Conservation (phyloP, 2,797 vertebrate genomes). For the Ispidina picta region DNA sequence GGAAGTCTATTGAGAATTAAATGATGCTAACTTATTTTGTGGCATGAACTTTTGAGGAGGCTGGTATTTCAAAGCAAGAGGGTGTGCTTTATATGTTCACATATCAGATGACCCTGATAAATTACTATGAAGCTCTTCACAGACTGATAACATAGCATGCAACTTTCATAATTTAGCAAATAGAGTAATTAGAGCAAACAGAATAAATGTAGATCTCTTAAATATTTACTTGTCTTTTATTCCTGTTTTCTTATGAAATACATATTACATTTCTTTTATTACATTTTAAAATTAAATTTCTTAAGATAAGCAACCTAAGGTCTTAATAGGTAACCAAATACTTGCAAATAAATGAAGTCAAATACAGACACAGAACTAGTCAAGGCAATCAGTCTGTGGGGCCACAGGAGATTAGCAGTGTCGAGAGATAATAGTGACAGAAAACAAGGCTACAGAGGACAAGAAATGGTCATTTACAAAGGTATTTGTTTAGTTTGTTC, state of each 20-base stretch:
- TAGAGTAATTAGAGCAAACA: not conserved
- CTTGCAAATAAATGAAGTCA: not conserved
- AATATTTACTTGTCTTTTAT: not conserved
- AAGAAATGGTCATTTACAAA: not conserved
- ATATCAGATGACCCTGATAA: not conserved
- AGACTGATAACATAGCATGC: not conserved
- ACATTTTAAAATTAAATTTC: not conserved
- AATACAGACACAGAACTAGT: not conserved
- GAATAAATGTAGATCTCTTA: not conserved
- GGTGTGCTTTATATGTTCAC: not conserved
- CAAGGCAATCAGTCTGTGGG: not conserved
- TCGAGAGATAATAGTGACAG: not conserved
- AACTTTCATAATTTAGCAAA: not conserved
- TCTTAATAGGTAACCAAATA: not conserved
- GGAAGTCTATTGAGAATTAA: not conserved
- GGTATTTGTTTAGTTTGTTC: not conserved
- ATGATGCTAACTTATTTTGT: not conserved
- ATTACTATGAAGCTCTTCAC: not conserved
- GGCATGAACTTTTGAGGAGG: not conserved
- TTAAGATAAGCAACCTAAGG: not conserved
- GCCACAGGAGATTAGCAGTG: not conserved
- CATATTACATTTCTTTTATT: not conserved
- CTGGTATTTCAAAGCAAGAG: not conserved
- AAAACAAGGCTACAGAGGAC: not conserved
- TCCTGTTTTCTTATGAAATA: not conserved